Evolutionary conservation across 2,797 vertebrate genomes (phyloP), one percentile per base, ranked within the genome.

Genomic region (Mus minutoides): DNA sequence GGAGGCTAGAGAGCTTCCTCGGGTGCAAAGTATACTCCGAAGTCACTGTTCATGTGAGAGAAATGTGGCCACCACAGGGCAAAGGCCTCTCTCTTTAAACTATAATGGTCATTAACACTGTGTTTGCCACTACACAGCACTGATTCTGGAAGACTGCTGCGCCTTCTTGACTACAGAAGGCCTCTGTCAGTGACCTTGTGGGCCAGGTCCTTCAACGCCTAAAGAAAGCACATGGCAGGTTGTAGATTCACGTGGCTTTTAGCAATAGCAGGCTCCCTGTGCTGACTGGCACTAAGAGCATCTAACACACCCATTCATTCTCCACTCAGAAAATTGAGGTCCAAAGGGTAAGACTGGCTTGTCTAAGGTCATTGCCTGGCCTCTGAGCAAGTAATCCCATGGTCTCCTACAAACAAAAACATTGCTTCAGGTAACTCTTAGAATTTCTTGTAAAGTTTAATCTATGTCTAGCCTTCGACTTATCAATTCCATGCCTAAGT

Each of bases 1-100:
- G 21, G 31, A 37, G n/a, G 9, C 60, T 80, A 54, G 40, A 96
- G 46, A 78, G 24, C 22, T 88, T 91, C 82, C 85, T 40, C 10
- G 29, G 29, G 58, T 90, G 21, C 92, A 95, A 96, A 96, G 90
- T 93, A 75, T 92, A 87, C 78, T 94, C 49, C 80, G 90, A 83
- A 92, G 93, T 89, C 79, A 21, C 13, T 56, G 34, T 54, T 93
- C 94, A 79, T 73, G 89, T 58, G 82, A 76, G 88, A 87, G 49
- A 56, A 13, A 49, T 79, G 29, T 95, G 91, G 76, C 40, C 16
- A 58, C 80, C 73, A 8, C 4, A 17, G 95, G 88, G 67, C 88
- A 96, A 97, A 97, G 90, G 29, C 60, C 82, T 95, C 92, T 92
- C 82, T 95, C 92, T 92, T 67, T 84, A 82, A 73, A 76, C 54